Conservation (phyloP, 2,113 vertebrate genomes). For the Brachypodius melanocephalos region DNA sequence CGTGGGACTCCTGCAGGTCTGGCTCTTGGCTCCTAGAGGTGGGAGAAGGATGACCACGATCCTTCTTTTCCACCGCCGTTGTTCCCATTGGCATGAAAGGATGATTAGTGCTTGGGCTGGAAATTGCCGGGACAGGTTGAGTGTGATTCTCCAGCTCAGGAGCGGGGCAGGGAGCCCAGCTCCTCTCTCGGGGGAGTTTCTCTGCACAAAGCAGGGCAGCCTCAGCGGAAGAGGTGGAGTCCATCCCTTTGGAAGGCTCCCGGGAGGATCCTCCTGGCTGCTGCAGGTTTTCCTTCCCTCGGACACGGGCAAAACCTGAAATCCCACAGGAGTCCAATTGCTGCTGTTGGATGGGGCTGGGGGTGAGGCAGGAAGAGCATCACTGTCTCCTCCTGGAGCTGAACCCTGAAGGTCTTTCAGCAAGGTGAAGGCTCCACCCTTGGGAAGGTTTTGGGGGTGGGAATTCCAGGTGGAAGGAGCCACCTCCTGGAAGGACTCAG, state of each 20-base stretch:
- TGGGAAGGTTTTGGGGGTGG: not conserved
- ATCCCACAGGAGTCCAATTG: accelerated
- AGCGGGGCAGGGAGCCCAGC: not conserved
- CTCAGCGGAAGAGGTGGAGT: not conserved
- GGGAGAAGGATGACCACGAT: not conserved
- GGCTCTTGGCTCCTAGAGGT: not conserved
- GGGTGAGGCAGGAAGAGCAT: not conserved
- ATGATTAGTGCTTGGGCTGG: not conserved
- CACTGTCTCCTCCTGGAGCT: not conserved
- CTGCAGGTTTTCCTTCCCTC: not conserved
- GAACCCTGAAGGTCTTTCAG: not conserved
- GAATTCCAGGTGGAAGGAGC: not conserved
- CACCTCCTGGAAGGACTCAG: not conserved
- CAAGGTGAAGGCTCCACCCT: not conserved
- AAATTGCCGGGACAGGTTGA: not conserved
- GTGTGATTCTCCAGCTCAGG: accelerated
- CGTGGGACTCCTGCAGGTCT: not conserved
- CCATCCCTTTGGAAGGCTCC: not conserved
- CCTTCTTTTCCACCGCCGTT: accelerated
- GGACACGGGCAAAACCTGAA: not conserved
- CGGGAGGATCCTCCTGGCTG: not conserved
- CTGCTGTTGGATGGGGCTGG: not conserved
- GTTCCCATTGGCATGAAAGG: not conserved
- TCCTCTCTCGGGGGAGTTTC: not conserved
- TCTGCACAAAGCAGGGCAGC: not conserved